Conservation (phyloP, 2,888 invertebrate species). For the Apamea epomidion region DNA sequence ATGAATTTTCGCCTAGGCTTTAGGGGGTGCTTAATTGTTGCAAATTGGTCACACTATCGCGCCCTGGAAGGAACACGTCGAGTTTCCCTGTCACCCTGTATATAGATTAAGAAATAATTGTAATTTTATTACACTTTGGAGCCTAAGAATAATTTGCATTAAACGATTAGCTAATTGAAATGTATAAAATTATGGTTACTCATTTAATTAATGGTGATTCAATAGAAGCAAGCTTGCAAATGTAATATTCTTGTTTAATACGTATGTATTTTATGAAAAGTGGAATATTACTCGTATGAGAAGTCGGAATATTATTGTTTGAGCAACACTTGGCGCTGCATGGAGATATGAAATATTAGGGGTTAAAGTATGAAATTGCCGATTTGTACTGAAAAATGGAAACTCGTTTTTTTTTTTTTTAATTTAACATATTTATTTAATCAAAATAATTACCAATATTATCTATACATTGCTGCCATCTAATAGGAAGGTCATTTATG, state of each 20-base stretch:
- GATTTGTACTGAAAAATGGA: too few relatives aligned
- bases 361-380: too few relatives aligned
- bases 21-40: too few relatives aligned
- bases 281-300: background rate
- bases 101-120: background rate
- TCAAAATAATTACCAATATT: too few relatives aligned
- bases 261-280: conserved; percentile 8
- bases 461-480: too few relatives aligned
- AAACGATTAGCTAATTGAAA: conserved; percentile 1
- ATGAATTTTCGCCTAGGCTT: too few relatives aligned
- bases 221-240: conserved; percentile 29
- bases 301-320: background rate
- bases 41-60: too few relatives aligned
- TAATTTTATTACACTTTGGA: background rate
- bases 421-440: too few relatives aligned
- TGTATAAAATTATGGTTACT: conserved; percentile 7
- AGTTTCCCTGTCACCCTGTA: too few relatives aligned
- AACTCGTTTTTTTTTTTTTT: too few relatives aligned
- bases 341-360: background rate
- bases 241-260: conserved; percentile 27
- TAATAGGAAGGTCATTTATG: too few relatives aligned
- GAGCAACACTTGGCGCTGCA: background rate
- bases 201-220: background rate
- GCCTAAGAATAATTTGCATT: background rate
- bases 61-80: too few relatives aligned